Evolutionary conservation across 2,113 vertebrate genomes (phyloP).

Genomic region (Brienomyrus longianalis): DNA sequence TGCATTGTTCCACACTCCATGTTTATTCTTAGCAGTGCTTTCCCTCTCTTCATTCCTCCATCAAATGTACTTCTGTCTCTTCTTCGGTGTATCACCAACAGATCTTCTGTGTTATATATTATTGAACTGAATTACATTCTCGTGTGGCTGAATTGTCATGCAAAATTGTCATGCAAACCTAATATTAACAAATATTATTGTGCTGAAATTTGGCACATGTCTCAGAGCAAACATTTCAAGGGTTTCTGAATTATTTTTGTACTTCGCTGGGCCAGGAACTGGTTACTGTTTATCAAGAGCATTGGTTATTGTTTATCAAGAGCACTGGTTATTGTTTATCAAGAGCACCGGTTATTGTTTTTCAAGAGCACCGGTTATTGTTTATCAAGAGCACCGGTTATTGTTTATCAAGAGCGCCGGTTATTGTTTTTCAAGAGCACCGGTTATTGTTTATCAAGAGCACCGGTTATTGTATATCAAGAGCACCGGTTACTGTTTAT

Average conservation of each 20-base stretch:
- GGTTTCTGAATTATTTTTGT: not conserved
- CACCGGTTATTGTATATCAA: not conserved
- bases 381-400: not conserved
- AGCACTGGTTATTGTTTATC: no score
- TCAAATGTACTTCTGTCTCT: not conserved
- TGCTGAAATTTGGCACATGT: not conserved
- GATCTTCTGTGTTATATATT: not conserved
- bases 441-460: no score
- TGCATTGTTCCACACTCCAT: not conserved
- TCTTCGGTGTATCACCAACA: not conserved
- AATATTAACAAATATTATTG: not conserved
- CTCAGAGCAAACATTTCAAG: not conserved
- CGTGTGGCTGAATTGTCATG: not conserved
- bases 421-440: no score
- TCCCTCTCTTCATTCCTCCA: not conserved
- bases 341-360: no score
- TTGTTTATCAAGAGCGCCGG: not conserved
- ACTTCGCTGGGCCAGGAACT: not conserved
- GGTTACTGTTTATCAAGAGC: not conserved
- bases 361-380: not conserved
- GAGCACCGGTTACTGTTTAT: not conserved
- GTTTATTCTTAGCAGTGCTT: not conserved
- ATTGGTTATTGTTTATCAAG: not conserved
- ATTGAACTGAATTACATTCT: not conserved
- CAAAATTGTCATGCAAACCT: not conserved